A percentile compares a stretch with the other conserved stretches of the same genome.
Evolutionary conservation across 2,888 invertebrate species (phyloP).

Genomic region (Conistra vaccinii): DNA sequence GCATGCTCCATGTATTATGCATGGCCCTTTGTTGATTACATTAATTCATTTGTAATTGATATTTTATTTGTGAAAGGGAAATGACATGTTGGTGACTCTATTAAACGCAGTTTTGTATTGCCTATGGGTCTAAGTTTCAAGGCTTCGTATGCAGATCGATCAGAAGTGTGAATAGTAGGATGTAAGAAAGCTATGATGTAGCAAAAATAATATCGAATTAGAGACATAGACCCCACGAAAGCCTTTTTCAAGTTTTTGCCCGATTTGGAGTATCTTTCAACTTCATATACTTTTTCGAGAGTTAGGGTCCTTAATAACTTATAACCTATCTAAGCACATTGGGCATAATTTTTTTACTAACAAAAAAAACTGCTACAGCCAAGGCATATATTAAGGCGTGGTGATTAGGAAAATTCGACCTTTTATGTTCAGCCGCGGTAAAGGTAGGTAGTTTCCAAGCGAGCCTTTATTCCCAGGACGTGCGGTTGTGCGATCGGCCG

Average conservation of each 20-base stretch:
- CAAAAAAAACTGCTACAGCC: no score
- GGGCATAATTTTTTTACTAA: not conserved
- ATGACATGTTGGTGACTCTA: not conserved
- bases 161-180: not conserved
- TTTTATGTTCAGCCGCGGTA: not conserved
- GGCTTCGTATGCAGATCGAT: not conserved
- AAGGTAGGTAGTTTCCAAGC: no score
- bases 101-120: not conserved
- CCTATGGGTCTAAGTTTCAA: not conserved
- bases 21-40: constrained; percentile 29
- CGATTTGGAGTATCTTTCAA: not conserved
- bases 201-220: not conserved
- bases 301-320: not conserved
- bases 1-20: constrained; percentile 26
- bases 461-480: no score
- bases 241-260: no score
- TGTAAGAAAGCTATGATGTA: not conserved
- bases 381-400: no score
- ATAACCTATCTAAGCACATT: not conserved
- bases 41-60: constrained; percentile 42
- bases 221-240: no score
- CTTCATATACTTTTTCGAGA: no score
- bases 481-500: no score
- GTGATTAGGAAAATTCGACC: not conserved
- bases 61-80: constrained; percentile 16